Conservation (phyloP, 2,888 invertebrate species). For the Leptinotarsa peninsularis region DNA sequence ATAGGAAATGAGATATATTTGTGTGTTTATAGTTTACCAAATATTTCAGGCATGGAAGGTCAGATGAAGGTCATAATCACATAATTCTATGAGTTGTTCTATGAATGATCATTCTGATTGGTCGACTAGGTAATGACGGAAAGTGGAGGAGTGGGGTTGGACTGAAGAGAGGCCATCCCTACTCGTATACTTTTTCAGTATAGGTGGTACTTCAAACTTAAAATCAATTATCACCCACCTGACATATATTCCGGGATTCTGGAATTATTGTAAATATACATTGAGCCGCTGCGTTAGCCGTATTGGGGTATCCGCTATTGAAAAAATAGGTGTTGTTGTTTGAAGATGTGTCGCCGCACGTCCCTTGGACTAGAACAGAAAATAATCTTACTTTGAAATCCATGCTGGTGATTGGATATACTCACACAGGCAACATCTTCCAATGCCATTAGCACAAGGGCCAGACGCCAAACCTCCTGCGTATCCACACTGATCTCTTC, state of each 20-base stretch:
- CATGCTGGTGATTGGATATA: conserved; percentile 41
- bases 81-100: too few relatives aligned
- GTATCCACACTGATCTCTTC: conserved; percentile 77
- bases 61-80: too few relatives aligned
- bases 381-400: not conserved
- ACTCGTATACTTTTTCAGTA: too few relatives aligned
- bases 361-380: conserved; percentile 73
- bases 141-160: too few relatives aligned
- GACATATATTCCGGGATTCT: conserved; percentile 77
- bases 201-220: too few relatives aligned
- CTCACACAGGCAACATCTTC: conserved; percentile 86
- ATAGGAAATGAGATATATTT: too few relatives aligned
- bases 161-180: too few relatives aligned
- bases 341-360: conserved; percentile 78
- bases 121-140: too few relatives aligned
- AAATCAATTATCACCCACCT: conserved; percentile 67
- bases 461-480: conserved; percentile 80
- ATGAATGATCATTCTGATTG: too few relatives aligned
- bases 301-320: conserved; percentile 80
- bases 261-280: conserved; percentile 80
- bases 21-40: too few relatives aligned
- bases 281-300: conserved; percentile 75
- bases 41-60: too few relatives aligned
- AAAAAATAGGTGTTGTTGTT: conserved; percentile 88
- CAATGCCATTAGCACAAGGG: conserved; percentile 77